phyloP scores from a whole-genome alignment of 2,888 invertebrate species.

The Chrysodeixis includens region DNA sequence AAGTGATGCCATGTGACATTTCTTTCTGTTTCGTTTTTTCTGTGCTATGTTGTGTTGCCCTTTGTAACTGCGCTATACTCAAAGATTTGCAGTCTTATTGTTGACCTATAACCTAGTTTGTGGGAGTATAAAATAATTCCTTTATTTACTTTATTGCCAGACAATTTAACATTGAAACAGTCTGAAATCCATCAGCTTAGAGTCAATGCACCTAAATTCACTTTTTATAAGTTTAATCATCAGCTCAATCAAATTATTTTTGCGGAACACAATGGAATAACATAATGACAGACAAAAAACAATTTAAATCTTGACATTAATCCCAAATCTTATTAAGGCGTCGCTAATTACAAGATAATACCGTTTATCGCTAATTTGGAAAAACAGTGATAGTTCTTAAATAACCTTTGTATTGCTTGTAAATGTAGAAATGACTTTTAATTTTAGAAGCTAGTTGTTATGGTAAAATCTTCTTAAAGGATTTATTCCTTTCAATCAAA shows the following conservation, averaged over 20 bases:
- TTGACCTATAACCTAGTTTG: too few species aligned
- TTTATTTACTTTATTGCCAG: neutral
- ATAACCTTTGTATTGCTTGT: neutral
- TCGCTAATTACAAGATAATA: neutral
- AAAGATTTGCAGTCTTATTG: too few species aligned
- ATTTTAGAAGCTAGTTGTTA: too few species aligned
- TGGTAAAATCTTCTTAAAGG: too few species aligned
- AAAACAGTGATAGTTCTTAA: neutral
- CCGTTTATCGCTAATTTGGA: neutral
- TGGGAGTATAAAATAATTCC: too few species aligned
- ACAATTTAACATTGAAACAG: slow-evolving; percentile 1
- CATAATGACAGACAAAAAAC: neutral
- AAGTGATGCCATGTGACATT: too few species aligned
- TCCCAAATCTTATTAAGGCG: neutral
- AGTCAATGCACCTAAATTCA: neutral
- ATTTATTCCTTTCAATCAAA: too few species aligned
- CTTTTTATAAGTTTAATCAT: neutral
- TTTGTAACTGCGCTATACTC: too few species aligned
- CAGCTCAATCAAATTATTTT: neutral
- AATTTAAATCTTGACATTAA: neutral
- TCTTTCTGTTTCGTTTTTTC: too few species aligned
- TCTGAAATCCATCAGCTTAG: neutral
- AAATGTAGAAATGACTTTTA: too few species aligned
- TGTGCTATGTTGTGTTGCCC: too few species aligned
- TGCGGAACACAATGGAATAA: neutral